Percentiles rank a stretch among this genome's conserved stretches.
Conservation (phyloP, 2,797 vertebrate species). For the Scolopax rusticola region DNA sequence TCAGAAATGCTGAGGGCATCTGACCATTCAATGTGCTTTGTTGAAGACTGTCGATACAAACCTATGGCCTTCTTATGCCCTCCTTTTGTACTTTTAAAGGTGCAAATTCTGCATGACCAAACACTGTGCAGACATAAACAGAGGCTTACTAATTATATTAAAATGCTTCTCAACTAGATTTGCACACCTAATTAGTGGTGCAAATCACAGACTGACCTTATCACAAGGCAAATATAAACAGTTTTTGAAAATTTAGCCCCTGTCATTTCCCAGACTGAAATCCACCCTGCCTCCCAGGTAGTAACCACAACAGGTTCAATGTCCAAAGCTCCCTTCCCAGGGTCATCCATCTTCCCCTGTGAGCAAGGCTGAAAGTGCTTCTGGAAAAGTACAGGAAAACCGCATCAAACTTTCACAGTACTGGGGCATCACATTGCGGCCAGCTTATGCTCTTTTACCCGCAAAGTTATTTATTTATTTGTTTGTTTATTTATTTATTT, state of each 20-base stretch:
- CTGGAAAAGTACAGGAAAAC: neutral
- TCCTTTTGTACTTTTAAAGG: neutral
- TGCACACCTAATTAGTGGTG: neutral
- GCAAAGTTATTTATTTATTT: neutral
- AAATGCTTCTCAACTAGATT: neutral
- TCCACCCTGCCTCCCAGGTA: rapidly evolving
- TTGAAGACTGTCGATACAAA: neutral
- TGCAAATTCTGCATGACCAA: neutral
- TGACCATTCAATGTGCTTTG: neutral
- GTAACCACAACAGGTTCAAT: neutral
- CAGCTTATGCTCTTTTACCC: neutral
- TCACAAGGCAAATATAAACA: neutral
- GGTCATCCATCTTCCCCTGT: neutral
- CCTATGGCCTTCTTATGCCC: rapidly evolving
- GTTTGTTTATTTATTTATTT: neutral
- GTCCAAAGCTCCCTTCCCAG: neutral
- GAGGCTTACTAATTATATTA: neutral
- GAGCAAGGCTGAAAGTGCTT: neutral
- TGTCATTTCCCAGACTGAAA: neutral
- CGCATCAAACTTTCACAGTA: neutral
- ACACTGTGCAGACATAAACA: neutral
- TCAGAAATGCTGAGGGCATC: neutral
- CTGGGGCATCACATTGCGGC: rapidly evolving
- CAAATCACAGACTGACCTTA: neutral
- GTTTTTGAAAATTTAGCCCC: neutral